A percentile compares a stretch with the other conserved stretches of the same genome.
phyloP scores from a whole-genome alignment of 2,888 invertebrate species.

The Lochmaea capreae region DNA sequence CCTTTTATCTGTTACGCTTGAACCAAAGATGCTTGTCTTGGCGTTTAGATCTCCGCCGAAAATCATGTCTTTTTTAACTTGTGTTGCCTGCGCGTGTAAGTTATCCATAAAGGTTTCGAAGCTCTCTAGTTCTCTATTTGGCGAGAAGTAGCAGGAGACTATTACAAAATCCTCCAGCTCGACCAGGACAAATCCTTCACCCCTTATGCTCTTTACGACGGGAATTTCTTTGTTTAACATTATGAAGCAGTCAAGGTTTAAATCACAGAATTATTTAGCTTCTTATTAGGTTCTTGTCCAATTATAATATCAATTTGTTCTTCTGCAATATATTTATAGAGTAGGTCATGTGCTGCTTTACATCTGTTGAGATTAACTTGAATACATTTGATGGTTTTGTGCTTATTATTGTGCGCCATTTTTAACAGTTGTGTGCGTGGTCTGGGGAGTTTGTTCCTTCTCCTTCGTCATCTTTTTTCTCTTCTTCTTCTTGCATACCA shows the following conservation, averaged over 20 bases:
- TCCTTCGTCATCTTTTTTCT: no score
- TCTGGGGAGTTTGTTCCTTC: no score
- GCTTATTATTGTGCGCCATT: neutral
- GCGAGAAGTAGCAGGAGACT: slow-evolving; percentile 33
- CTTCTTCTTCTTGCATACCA: no score
- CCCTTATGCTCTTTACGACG: slow-evolving; percentile 3
- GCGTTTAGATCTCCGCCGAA: slow-evolving; percentile 9
- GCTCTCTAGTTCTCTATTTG: slow-evolving; percentile 23
- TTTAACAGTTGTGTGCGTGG: neutral
- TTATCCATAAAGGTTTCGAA: slow-evolving; percentile 22
- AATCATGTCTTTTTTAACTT: slow-evolving; percentile 24
- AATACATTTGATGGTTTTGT: neutral
- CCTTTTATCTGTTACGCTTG: neutral
- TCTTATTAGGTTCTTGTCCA: slow-evolving; percentile 35
- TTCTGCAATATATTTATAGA: neutral
- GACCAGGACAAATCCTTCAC: neutral
- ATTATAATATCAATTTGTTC: slow-evolving; percentile 17
- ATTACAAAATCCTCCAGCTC: neutral
- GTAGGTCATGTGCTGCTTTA: neutral
- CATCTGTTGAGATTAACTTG: slow-evolving; percentile 1
- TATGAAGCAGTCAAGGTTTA: slow-evolving; percentile 27
- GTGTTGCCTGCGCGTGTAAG: slow-evolving; percentile 19
- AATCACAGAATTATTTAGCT: slow-evolving; percentile 13
- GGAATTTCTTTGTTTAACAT: slow-evolving; percentile 8
- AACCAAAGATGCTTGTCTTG: neutral